A percentile compares a stretch with the other conserved stretches of the same genome.
Conservation (phyloP, 2,113 vertebrate species). For the Chaetorhynchus papuensis region DNA sequence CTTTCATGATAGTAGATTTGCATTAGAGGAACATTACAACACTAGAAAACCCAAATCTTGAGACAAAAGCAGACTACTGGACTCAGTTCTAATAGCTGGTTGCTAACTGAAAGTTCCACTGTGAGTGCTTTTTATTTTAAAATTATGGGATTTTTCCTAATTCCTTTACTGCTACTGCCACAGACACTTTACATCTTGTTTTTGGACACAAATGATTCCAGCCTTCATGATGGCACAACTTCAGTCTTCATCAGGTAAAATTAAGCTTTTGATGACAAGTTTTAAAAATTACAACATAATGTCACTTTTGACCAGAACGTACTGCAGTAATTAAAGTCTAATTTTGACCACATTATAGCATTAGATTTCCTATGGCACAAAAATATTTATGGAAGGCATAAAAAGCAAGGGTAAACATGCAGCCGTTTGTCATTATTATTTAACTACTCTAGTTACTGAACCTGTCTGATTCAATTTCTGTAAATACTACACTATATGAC, state of each 20-base stretch:
- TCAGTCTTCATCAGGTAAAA: neutral
- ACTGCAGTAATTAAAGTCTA: constrained; percentile 9
- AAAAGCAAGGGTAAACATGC: neutral
- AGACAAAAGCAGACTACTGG: neutral
- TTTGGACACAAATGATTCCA: neutral
- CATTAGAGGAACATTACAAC: neutral
- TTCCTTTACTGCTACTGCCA: neutral
- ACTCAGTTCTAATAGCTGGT: neutral
- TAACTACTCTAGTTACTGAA: constrained; percentile 24
- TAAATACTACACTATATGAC: neutral
- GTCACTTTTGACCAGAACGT: neutral
- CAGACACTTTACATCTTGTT: neutral
- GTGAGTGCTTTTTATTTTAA: neutral
- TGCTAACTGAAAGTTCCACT: neutral
- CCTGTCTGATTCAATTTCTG: constrained; percentile 26
- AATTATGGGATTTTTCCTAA: neutral
- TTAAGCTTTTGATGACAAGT: neutral
- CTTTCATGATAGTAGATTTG: neutral
- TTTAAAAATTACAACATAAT: neutral
- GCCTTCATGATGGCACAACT: neutral
- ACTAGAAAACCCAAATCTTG: neutral
- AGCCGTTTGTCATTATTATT: constrained; percentile 25
- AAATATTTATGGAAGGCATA: neutral
- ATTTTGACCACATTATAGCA: neutral
- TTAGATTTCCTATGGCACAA: neutral